Base-by-base conservation (phyloP, 2,888 invertebrate genomes). In the Athalia rosae region DNA sequence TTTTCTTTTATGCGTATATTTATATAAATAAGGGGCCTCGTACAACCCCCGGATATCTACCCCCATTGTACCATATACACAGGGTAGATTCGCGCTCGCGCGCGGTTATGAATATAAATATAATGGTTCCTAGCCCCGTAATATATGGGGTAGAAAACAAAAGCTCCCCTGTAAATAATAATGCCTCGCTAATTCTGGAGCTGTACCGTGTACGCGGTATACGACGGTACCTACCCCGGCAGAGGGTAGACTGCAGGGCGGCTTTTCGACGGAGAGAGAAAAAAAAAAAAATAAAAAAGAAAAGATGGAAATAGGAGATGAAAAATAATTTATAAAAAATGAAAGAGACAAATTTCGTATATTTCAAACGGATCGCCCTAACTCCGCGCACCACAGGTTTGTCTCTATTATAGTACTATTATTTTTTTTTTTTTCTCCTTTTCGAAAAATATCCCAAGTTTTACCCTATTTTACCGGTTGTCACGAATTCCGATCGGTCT, bases 21-120 rank as follows among this genome's bases (percentile, higher is more conserved):
- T 28, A 28, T 28, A 28, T 28, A 28, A 28, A 28, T 28, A 28
- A 28, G 28, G 28, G 28, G 28, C 28, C 28, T 28, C 28, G 28
- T 28, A 28, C n/a, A n/a, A n/a, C 28, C 28, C 28, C 2, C 2
- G 28, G 28, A 28, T 28, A 13, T 28, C 59, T 48, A 8, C 6
- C 78, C 58, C 78, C 63, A 73, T 66, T 71, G 61, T 71, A 69
- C 71, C 71, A 79, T 77, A 76, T 79, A 47, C 66, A 61, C 66
- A 66, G 77, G 59, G 61, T 66, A 78, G 53, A 76, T 61, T 59
- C 80, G 77, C 71, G 76, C 79, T 76, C 77, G 8, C 50, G 64
- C 58, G 67, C 77, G 77, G 81, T 83, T 83, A 84, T 84, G 82
- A 82, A 83, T 83, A 84, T 83, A 82, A 83, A 83, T 83, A 82